These are phyloP conservation scores for Aplochiton taeniatus DNA, from an alignment of 2,797 vertebrate species.

Conservation along the genomic window DNA sequence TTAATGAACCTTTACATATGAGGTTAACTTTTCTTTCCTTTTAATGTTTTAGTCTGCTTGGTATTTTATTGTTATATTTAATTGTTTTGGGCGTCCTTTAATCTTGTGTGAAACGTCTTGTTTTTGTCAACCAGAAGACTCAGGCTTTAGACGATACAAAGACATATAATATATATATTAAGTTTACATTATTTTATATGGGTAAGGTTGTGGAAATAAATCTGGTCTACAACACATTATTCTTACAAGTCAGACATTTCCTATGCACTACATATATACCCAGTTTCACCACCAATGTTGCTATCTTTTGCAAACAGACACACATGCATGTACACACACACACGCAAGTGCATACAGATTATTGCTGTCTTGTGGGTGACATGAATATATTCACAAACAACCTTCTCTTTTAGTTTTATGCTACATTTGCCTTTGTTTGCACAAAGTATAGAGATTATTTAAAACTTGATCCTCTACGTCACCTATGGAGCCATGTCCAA, in stretches of 20 bases:
- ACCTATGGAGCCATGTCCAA: slow-evolving; percentile 63
- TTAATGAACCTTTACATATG: slow-evolving; percentile 51
- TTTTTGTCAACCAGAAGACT: slow-evolving; percentile 35
- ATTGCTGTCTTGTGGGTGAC: slow-evolving; percentile 14
- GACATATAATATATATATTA: slow-evolving; percentile 23
- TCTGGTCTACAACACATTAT: no score
- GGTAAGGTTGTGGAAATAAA: slow-evolving; percentile 21
- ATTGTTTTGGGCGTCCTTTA: slow-evolving; percentile 1
- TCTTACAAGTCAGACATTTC: background rate
- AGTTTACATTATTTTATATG: no score
- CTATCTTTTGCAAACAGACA: slow-evolving; percentile 16
- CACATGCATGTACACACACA: slow-evolving; percentile 1
- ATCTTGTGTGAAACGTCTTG: no score
- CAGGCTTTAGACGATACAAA: slow-evolving; percentile 36
- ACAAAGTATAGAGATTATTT: slow-evolving; percentile 64
- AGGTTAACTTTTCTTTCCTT: slow-evolving; percentile 1
- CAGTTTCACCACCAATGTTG: background rate
- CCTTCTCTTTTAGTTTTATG: slow-evolving; percentile 61
- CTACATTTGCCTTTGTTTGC: slow-evolving; percentile 64
- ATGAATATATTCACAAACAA: slow-evolving; percentile 49
- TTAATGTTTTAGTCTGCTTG: slow-evolving; percentile 1
- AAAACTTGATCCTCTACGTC: slow-evolving; percentile 63
- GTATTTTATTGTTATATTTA: slow-evolving; percentile 2
- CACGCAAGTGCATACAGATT: slow-evolving; percentile 1
- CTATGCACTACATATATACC: background rate